Base-by-base conservation (phyloP, 2,797 vertebrate species). In the Molossus alvarezi region DNA sequence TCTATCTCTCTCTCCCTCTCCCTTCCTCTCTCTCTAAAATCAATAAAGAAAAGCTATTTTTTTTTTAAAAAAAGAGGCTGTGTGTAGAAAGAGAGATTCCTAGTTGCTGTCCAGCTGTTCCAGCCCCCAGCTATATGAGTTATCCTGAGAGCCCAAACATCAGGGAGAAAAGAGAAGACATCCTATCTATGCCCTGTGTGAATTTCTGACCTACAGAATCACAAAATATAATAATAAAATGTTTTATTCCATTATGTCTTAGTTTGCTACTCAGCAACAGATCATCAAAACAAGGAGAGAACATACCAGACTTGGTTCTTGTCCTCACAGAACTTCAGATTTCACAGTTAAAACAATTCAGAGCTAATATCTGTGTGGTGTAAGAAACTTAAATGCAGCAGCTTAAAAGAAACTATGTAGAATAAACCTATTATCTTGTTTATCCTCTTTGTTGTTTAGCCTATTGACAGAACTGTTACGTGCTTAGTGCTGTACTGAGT, bases 281-380 rank as follows among this genome's bases (percentile, higher is more conserved):
- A 75, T 65, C 58, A 27, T 90, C 29, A 86, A 96, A 94, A 91
- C 8, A 80, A 80, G n/a, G 29, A 73, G 9, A 81, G 7, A 81
- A 71, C 57, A 86, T 80, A 72, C 92, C 9, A 84, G 55, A 72
- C n/a, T 90, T 76, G 73, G 33, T 33, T 5, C 29, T 53, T 87
- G 27, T 86, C 37, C 29, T 95, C 60, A 79, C 1, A 72, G 41
- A 93, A 84, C 1, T 62, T 53, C 87, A 91, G 41, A 84, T 67
- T 93, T 87, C 93, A 11, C 20, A 81, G 80, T 55, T 17, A 67
- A 33, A 75, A 95, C 11, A 94, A 93, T 82, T 91, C 51, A 94
- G 21, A 93, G 33, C 25, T 95, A 94, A 87, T 72, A 10, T 5
- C 25, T 90, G 10, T 79, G 29, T 91, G 60, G 76, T 75, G 2